Evolutionary conservation across 2,888 invertebrate species (phyloP).

Genomic region (Tetragonula carbonaria): DNA sequence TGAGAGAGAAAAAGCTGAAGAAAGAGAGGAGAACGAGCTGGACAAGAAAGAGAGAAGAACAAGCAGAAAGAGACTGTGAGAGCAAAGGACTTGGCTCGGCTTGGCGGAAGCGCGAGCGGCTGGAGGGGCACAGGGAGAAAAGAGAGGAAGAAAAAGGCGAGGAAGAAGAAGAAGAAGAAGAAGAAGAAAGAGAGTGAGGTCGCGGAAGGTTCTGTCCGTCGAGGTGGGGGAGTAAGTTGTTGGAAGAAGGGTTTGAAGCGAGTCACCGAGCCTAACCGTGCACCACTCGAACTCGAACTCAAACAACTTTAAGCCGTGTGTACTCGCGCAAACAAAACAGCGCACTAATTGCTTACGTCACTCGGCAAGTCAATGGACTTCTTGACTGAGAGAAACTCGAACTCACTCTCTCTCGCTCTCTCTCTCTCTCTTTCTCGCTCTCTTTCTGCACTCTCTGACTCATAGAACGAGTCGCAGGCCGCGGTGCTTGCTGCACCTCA

Average conservation of each 20-base stretch:
- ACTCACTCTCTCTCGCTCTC: neutral
- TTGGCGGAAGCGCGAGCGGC: neutral
- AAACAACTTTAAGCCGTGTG: conserved; percentile 80
- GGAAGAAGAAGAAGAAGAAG: conserved; percentile 32
- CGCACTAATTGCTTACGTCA: conserved; percentile 83
- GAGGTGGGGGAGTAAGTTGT: conserved; percentile 65
- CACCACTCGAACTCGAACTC: conserved; percentile 78
- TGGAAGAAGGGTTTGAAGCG: conserved; percentile 68
- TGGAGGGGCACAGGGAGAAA: neutral
- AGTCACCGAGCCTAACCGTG: conserved; percentile 76
- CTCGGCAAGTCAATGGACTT: conserved; percentile 81
- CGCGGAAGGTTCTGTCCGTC: conserved; percentile 31
- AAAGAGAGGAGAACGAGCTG: neutral
- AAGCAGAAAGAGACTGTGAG: conserved; percentile 7
- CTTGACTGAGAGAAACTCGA: conserved; percentile 63
- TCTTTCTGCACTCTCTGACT: conserved; percentile 73
- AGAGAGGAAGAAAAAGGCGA: conserved; percentile 12
- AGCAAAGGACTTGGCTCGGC: conserved; percentile 5
- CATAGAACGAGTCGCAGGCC: conserved; percentile 72
- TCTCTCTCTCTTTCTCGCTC: neutral
- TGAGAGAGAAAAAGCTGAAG: neutral
- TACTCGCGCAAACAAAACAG: conserved; percentile 80
- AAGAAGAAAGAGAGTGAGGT: conserved; percentile 44
- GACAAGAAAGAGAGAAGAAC: conserved; percentile 17
- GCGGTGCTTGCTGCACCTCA: conserved; percentile 67